A percentile compares a stretch with the other conserved stretches of the same genome.
These are phyloP conservation scores for Helobdella robusta DNA, from an alignment of 2,888 invertebrate species.

Conservation along the genomic window DNA sequence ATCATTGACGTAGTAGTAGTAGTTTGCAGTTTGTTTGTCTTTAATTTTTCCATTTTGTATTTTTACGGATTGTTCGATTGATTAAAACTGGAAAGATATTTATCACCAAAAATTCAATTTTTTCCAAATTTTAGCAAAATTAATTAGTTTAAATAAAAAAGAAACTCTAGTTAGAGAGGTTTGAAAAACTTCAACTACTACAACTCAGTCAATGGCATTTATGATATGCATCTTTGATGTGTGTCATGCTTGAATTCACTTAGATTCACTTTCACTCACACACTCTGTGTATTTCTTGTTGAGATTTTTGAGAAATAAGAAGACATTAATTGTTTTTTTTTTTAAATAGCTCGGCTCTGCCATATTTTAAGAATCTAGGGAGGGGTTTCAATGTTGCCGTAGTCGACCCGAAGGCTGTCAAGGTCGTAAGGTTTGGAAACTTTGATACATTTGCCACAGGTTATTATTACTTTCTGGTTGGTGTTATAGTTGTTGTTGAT, in stretches of 20 bases:
- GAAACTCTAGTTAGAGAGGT: no score
- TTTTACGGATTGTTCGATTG: neutral
- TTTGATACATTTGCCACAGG: constrained; percentile 13
- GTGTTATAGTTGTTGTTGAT: no score
- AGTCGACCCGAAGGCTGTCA: neutral
- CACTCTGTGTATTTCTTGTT: neutral
- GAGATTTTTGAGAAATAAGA: neutral
- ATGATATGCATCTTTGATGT: no score
- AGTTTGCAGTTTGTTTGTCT: neutral
- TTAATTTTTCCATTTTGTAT: neutral
- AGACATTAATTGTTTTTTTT: neutral
- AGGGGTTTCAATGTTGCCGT: constrained; percentile 13
- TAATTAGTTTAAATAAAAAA: no score
- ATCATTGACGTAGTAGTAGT: no score
- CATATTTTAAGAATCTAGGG: neutral
- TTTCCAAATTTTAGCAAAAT: neutral
- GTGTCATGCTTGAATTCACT: neutral
- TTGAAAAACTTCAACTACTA: no score
- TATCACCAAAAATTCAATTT: neutral
- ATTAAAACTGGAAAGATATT: neutral
- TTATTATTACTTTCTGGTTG: no score
- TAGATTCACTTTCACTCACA: neutral
- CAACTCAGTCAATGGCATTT: no score
- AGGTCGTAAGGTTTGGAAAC: neutral
- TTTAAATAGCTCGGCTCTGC: neutral